Evolutionary conservation across 2,797 vertebrate genomes (phyloP).

Genomic region (Dicrostonyx torquatus): DNA sequence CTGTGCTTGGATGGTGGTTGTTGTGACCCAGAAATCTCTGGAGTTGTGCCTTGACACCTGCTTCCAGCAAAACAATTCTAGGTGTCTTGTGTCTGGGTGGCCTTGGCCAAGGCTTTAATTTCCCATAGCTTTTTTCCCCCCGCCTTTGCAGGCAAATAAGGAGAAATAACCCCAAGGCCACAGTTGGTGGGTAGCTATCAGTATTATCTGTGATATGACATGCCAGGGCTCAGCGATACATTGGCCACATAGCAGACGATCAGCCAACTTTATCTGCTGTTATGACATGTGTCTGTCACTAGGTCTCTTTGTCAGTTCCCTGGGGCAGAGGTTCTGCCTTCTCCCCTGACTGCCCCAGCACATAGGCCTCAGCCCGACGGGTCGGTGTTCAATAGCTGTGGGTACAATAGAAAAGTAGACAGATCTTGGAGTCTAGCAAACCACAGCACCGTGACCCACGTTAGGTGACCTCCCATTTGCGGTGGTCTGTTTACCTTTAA

Average conservation of each 20-base stretch:
- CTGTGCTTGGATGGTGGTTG: neutral
- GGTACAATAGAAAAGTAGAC: neutral
- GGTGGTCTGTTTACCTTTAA: constrained; percentile 28
- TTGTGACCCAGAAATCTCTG: neutral
- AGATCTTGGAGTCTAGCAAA: neutral
- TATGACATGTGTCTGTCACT: neutral
- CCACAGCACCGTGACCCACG: accelerated
- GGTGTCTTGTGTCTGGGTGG: neutral
- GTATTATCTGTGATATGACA: no score
- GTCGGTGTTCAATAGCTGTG: neutral
- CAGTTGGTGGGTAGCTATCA: neutral
- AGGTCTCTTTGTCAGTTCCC: neutral
- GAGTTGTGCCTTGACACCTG: neutral
- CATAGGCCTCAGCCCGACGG: neutral
- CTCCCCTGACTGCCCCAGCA: neutral
- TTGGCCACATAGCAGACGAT: neutral
- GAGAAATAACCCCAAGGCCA: neutral
- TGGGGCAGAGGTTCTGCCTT: neutral
- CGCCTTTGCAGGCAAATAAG: neutral
- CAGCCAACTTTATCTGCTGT: neutral
- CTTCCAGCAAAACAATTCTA: neutral
- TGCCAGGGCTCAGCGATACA: neutral
- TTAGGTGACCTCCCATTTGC: neutral
- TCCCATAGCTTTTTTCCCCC: neutral
- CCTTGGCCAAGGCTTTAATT: neutral